Base-by-base conservation (phyloP, 2,888 invertebrate genomes). In the Trachelus stipa region DNA sequence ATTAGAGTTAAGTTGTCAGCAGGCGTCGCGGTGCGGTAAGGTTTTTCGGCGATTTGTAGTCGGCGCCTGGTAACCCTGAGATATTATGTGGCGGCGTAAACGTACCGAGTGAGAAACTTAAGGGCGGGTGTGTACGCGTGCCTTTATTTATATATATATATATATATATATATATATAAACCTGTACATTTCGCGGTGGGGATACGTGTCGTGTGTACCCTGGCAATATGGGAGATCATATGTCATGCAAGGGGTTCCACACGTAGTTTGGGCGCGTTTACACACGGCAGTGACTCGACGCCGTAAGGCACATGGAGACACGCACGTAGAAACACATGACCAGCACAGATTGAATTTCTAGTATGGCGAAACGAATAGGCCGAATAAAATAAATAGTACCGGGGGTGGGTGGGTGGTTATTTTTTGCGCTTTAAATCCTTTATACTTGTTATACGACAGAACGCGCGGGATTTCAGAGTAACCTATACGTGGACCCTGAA, bases 211-310 rank as follows among this genome's bases (percentile, higher is more conserved):
- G 85, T 86, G 83, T 85, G 83, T 83, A 81, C 85, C 86, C 79
- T 84, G 84, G 89, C 90, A 91, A 91, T 91, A 91, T 91, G 89
- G 90, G 87, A 90, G 91, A 91, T 91, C 91, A 91, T 91, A 91
- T 90, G 91, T 91, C 91, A 91, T 90, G 88, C 87, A 85, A 84
- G 87, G 85, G 87, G 85, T 80, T 83, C 85, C 81, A 82, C 81
- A 82, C 83, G 81, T 79, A 81, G 81, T 81, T 79, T 80, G 75
- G 76, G 68, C 33, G 68, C 68, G 34, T 73, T 73, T 34, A 73
- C 76, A 69, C 31, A 34, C 73, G 73, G 68, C 12, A 33, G 31
- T n/a, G 23, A 56, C 37, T 40, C 9, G 31, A 69, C 30, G 68
- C 37, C 31, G 73, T 68, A 76, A 40, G 69, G 69, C 68, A 73